Evolutionary conservation across 1,140 invertebrate genomes (phyloP), one percentile per base, ranked within the genome.

Genomic region (Anoplophora glabripennis): DNA sequence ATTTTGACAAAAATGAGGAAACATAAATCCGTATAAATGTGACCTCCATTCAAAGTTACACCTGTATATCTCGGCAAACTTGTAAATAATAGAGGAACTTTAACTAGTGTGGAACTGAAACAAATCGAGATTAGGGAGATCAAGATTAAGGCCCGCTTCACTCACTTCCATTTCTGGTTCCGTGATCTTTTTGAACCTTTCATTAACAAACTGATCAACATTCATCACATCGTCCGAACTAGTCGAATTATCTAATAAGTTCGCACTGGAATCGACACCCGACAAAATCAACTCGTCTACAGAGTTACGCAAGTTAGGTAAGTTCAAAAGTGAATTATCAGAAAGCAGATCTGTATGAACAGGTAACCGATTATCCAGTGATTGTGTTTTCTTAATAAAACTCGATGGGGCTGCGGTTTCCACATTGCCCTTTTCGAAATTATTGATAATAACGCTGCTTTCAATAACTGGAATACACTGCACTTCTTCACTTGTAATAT

Each of bases 161-260:
- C 42, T 36, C 12, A 65, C 42, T 45, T 70, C 72, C 7, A 67
- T 42, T 40, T 72, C 72, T 8, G 70, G 61, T 46, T 72, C 72
- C 3, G 70, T 72, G 37, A 74, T 66, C 47, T 67, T 71, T 40
- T 71, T 72, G 62, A 74, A 73, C 18, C 71, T 59, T 53, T 74
- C 72, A 60, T 72, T 73, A 8, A 73, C 71, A 61, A 74, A 74
- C 47, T 74, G 72, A 61, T 73, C 72, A 1, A 74, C 72, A 65
- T 74, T 73, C 70, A 74, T 74, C 33, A 72, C 62, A 45, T 73
- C 71, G 63, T 74, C 71, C 1, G 70, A 72, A 66, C 64, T 72
- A 11, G 65, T 72, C 40, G 63, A 72, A 35, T 66, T 72, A 53
- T 74, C 71, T 33, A 71, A 46, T 8, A 70, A 63, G 64, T 57